Evolutionary conservation across 2,888 invertebrate species (phyloP).

Genomic region (Andrena dorsata): DNA sequence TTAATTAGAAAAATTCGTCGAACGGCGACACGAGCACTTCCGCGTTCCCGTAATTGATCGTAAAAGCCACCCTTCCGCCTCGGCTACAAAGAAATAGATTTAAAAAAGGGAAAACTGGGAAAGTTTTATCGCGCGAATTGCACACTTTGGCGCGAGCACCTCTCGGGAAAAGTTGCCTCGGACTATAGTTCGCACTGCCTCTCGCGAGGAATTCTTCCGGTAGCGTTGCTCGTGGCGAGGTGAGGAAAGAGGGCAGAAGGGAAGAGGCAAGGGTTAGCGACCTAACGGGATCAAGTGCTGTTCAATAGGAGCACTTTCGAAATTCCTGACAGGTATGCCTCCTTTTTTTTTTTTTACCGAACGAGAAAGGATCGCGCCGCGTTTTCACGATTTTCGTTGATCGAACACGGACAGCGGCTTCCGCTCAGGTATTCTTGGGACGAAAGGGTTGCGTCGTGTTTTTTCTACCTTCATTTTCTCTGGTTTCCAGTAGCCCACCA

Average conservation of each 20-base stretch:
- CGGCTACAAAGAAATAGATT: constrained; percentile 44
- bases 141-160: constrained; percentile 8
- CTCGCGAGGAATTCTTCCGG: constrained; percentile 46
- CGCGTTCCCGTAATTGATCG: constrained; percentile 27
- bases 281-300: constrained; percentile 75
- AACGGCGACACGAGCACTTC: neutral
- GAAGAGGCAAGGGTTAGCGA: constrained; percentile 58
- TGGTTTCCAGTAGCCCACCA: constrained; percentile 76
- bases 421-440: constrained; percentile 50
- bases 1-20: neutral
- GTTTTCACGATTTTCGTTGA: constrained; percentile 44
- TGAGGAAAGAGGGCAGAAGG: neutral
- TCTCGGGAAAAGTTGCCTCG: constrained; percentile 24
- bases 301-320: constrained; percentile 45
- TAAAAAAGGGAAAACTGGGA: constrained; percentile 23
- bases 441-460: constrained; percentile 67
- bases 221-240: constrained; percentile 1
- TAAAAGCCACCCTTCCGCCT: constrained; percentile 3
- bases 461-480: constrained; percentile 76
- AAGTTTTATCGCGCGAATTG: constrained; percentile 50
- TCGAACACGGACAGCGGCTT: constrained; percentile 5
- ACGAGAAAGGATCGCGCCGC: constrained; percentile 36
- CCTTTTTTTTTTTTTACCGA: neutral
- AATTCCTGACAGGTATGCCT: constrained; percentile 55
- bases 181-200: constrained; percentile 40